A percentile compares a stretch with the other conserved stretches of the same genome.
Evolutionary conservation across 2,797 vertebrate species (phyloP).

Genomic region (Borostomias antarcticus): DNA sequence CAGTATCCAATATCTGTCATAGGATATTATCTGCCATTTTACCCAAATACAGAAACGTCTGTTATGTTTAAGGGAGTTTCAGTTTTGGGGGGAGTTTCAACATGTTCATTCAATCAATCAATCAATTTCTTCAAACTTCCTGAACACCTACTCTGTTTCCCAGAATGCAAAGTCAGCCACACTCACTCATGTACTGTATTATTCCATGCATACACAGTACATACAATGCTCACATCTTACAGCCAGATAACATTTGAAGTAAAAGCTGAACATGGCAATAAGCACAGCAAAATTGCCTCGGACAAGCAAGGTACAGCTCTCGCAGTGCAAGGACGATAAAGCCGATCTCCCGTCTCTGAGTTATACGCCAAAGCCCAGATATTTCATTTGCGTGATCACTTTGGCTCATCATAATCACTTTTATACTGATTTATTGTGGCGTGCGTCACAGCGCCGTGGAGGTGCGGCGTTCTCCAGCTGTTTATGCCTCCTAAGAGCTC

Average conservation of each 20-base stretch:
- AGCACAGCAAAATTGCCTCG: conserved; percentile 64
- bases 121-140: neutral
- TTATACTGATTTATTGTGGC: conserved; percentile 70
- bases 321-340: conserved; percentile 70
- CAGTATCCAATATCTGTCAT: neutral
- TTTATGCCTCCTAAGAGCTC: conserved; percentile 72
- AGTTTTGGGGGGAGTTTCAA: too few relatives aligned
- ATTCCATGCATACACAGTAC: neutral
- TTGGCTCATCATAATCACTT: conserved; percentile 76
- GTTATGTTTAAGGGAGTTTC: neutral
- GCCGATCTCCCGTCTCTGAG: conserved; percentile 65
- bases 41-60: neutral
- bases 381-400: conserved; percentile 83
- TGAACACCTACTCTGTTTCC: neutral
- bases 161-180: neutral
- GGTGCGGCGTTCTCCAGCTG: conserved; percentile 73
- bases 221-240: conserved; percentile 7
- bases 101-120: too few relatives aligned
- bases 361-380: conserved; percentile 71
- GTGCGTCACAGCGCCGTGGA: conserved; percentile 69
- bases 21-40: neutral
- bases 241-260: conserved; percentile 36
- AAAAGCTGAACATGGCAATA: conserved; percentile 65
- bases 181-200: neutral
- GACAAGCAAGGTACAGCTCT: conserved; percentile 62